Base-by-base conservation (phyloP, 2,113 vertebrate species). In the Girardinichthys multiradiatus region DNA sequence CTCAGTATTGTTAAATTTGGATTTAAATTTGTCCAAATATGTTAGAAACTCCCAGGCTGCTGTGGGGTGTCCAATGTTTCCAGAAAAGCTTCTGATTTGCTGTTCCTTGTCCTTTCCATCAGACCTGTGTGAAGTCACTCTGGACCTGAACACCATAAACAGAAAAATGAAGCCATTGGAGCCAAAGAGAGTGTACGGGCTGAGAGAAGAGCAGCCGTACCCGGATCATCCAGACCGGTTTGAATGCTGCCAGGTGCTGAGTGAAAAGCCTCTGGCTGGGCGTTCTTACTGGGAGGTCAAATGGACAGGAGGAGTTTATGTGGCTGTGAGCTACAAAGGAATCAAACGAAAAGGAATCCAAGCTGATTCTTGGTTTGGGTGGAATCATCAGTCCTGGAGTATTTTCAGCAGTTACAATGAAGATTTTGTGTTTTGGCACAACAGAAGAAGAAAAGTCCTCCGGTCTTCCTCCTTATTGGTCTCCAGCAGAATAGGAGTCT, bases 381-480 rank as follows among this genome's bases (percentile, higher is more conserved):
- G 48, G 48, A 51, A 51, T 15, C 4, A 24, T 21, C 48, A 24
- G 21, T 51, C 48, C 19, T 24, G 48, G 48, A 51, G 48, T 21
- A 6, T 51, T 21, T 51, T 39, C 13, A 39, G 37, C 37, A 39
- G 10, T 12, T 12, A 39, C 37, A 10, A 12, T 13, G 12, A 2
- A 39, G 37, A 39, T 39, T 12, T 11, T 39, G 59, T 33, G 13
- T 57, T 21, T 2, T 60, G 65, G 64, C 72, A 74, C 64, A 35
- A 60, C 29, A 48, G 60, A 35, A 33, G 12, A 19, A 65, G 54
- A 2, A 39, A 9, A 10, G n/a, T 39, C 13, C 10, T 39, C 37
- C 37, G 26, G n/a, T 3, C 26, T n/a, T 63, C 61, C 21, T 33
- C 31, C 30, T 61, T 19, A 17, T 24, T 4, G 1, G 21, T 24